A percentile compares a stretch with the other conserved stretches of the same genome.
Evolutionary conservation across 1,140 invertebrate species (phyloP).

Genomic region (Ips nitidus): DNA sequence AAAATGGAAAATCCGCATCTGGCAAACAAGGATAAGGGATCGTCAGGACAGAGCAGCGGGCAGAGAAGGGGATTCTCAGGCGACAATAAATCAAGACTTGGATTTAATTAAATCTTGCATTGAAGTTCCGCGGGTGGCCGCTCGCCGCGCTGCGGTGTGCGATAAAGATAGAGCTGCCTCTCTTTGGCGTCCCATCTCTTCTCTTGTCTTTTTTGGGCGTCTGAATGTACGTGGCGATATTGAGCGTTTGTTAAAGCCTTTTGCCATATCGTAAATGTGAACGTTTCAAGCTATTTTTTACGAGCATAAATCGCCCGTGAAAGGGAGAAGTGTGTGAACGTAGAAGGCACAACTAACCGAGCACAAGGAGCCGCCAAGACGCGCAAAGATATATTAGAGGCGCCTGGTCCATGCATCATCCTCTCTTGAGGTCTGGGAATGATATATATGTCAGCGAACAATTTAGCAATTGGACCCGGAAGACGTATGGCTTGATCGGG

Average conservation of each 20-base stretch:
- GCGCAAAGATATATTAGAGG: slow-evolving; percentile 44
- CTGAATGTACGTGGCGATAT: background rate
- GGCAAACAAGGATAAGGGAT: slow-evolving; percentile 37
- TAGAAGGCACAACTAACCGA: slow-evolving; percentile 20
- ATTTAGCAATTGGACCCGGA: slow-evolving; percentile 51
- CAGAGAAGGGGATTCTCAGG: slow-evolving; percentile 43
- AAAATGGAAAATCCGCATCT: slow-evolving; percentile 24
- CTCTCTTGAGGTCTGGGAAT: slow-evolving; percentile 47
- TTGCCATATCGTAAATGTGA: background rate
- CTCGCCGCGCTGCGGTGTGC: slow-evolving; percentile 53
- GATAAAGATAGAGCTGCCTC: slow-evolving; percentile 41
- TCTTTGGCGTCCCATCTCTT: slow-evolving; percentile 10
- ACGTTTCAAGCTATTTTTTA: background rate
- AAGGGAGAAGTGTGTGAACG: background rate
- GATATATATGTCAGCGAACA: slow-evolving; percentile 51
- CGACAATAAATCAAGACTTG: slow-evolving; percentile 64
- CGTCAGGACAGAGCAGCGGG: slow-evolving; percentile 31
- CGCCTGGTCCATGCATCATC: slow-evolving; percentile 45
- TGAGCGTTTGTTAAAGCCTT: slow-evolving; percentile 7
- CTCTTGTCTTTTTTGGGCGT: slow-evolving; percentile 13
- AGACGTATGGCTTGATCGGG: slow-evolving; percentile 50
- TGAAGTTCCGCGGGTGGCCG: slow-evolving; percentile 55
- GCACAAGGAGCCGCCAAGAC: slow-evolving; percentile 36
- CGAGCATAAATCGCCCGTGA: background rate
- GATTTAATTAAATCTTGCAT: slow-evolving; percentile 59